Evolutionary conservation across 2,797 vertebrate species (phyloP).

Genomic region (Numenius phaeopus): DNA sequence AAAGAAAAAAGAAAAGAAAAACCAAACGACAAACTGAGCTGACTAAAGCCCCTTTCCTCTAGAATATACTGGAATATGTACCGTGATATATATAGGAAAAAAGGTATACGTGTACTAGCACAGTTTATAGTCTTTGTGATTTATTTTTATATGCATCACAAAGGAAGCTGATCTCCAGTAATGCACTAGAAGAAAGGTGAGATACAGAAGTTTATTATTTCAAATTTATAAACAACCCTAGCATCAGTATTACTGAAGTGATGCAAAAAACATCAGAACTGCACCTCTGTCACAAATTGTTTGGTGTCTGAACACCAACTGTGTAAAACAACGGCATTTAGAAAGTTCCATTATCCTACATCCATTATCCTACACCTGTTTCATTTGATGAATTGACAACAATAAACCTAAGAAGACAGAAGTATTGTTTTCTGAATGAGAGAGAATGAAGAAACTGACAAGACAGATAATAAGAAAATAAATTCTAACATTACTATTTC

Average conservation of each 20-base stretch:
- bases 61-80: background rate
- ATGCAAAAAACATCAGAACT: background rate
- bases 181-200: background rate
- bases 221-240: background rate
- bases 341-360: background rate
- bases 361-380: background rate
- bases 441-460: background rate
- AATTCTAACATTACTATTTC: background rate
- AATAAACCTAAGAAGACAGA: background rate
- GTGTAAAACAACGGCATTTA: background rate
- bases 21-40: background rate
- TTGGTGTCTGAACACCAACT: background rate
- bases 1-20: background rate
- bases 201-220: background rate
- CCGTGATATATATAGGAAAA: background rate
- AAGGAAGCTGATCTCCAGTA: background rate
- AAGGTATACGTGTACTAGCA: fast-evolving
- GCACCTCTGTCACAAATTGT: background rate
- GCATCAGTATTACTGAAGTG: background rate
- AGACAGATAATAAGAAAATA: background rate
- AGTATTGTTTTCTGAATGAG: background rate
- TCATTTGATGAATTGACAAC: background rate
- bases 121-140: background rate
- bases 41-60: background rate
- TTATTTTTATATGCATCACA: background rate